Conservation (phyloP, 1,140 invertebrate genomes). For the Hycleus cichorii region DNA sequence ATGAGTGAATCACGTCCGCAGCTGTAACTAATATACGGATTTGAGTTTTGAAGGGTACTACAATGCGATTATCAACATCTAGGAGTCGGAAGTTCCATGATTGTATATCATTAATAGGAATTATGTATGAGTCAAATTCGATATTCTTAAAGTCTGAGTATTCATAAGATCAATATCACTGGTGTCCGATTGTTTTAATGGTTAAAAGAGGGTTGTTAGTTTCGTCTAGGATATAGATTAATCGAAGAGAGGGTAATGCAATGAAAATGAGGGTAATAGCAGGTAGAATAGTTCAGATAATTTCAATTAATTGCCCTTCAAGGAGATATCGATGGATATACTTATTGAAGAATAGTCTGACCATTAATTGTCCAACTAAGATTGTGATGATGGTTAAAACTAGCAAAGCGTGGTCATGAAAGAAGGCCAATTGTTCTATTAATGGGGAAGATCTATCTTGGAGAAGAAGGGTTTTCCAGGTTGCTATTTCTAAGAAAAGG, state of each 20-base stretch:
- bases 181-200: constrained; percentile 56
- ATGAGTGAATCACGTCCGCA: constrained; percentile 62
- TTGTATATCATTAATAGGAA: constrained; percentile 38
- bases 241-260: constrained; percentile 50
- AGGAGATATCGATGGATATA: constrained; percentile 45
- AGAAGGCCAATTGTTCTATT: constrained; percentile 54
- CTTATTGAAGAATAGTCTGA: constrained; percentile 44
- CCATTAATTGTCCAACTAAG: constrained; percentile 52
- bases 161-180: constrained; percentile 65
- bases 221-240: constrained; percentile 58
- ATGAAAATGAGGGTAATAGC: constrained; percentile 55
- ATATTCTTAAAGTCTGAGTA: constrained; percentile 52
- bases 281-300: constrained; percentile 56
- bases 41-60: constrained; percentile 49
- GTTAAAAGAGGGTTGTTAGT: constrained; percentile 45
- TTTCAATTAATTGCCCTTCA: constrained; percentile 51
- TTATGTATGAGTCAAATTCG: constrained; percentile 60
- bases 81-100: constrained; percentile 47
- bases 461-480: constrained; percentile 23
- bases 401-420: constrained; percentile 51
- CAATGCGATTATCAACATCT: constrained; percentile 56
- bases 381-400: constrained; percentile 51
- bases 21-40: constrained; percentile 53
- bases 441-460: constrained; percentile 41
- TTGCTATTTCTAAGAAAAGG: constrained; percentile 47